phyloP scores from a whole-genome alignment of 2,888 invertebrate genomes.

The Leptura quadrifasciata region DNA sequence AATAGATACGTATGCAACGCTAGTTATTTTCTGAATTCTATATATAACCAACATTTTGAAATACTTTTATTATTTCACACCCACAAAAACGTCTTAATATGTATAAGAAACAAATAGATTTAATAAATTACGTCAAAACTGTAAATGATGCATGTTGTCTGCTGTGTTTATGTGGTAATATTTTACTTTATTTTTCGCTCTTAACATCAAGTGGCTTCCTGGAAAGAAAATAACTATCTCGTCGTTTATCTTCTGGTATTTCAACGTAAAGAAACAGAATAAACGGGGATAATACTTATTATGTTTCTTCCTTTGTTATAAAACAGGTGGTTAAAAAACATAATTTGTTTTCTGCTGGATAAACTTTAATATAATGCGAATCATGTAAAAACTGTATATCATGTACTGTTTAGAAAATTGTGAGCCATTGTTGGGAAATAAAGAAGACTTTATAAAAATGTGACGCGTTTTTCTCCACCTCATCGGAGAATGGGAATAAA shows the following conservation, averaged over 20 bases:
- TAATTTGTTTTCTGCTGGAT: not conserved
- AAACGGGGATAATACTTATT: not conserved
- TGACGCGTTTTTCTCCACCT: no score
- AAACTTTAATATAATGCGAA: not conserved
- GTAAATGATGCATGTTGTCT: conserved; percentile 39
- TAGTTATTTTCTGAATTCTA: not conserved
- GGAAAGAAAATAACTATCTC: conserved; percentile 30
- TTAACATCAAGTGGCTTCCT: conserved; percentile 38
- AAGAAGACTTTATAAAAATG: no score
- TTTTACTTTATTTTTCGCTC: conserved; percentile 38
- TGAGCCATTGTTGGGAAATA: no score
- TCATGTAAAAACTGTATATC: no score
- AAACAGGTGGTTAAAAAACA: not conserved
- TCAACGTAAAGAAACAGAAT: not conserved
- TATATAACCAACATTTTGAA: not conserved
- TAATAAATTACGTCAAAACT: conserved; percentile 33
- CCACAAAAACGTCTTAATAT: not conserved
- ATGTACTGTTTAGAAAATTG: no score
- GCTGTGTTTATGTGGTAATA: conserved; percentile 35
- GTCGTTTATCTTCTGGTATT: conserved; percentile 21
- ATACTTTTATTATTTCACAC: not conserved
- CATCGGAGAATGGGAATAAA: no score
- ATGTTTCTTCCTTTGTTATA: not conserved
- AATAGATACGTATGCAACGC: no score
- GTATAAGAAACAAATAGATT: conserved; percentile 25